Evolutionary conservation across 2,797 vertebrate species (phyloP).

Genomic region (Poecilia wingei): DNA sequence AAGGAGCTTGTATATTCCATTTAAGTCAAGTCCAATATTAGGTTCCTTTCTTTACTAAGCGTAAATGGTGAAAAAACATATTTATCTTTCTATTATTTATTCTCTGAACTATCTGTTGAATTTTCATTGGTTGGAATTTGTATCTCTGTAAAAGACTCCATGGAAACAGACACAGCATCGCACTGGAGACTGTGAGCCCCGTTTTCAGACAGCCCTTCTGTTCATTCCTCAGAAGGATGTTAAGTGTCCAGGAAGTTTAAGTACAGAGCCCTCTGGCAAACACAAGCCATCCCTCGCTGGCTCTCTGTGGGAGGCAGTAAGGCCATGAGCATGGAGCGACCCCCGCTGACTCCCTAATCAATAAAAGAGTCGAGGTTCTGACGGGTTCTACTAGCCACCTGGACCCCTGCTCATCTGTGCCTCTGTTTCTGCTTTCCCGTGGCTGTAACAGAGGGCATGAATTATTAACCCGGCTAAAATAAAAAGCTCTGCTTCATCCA

Average conservation of each 20-base stretch:
- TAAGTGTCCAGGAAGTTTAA: slow-evolving; percentile 47
- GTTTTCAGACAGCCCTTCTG: slow-evolving; percentile 30
- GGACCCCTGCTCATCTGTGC: slow-evolving; percentile 69
- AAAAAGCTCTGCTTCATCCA: slow-evolving; percentile 82
- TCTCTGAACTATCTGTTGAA: neutral
- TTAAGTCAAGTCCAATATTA: neutral
- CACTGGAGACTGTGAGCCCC: slow-evolving; percentile 18
- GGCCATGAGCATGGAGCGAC: slow-evolving; percentile 49
- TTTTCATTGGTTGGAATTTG: slow-evolving; percentile 7
- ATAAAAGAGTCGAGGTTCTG: slow-evolving; percentile 70
- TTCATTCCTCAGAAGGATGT: slow-evolving; percentile 48
- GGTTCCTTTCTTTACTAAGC: neutral
- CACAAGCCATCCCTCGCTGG: slow-evolving; percentile 38
- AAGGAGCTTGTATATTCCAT: neutral
- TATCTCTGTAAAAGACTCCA: slow-evolving; percentile 5
- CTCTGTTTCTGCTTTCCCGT: slow-evolving; percentile 73
- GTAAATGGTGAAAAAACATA: neutral
- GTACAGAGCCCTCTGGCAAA: slow-evolving; percentile 46
- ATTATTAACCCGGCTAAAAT: slow-evolving; percentile 87
- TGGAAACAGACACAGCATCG: neutral
- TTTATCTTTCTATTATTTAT: neutral
- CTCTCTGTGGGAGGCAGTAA: slow-evolving; percentile 54
- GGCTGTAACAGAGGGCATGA: slow-evolving; percentile 78
- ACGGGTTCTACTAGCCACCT: slow-evolving; percentile 68
- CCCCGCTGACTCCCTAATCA: slow-evolving; percentile 70